These are phyloP conservation scores for Propithecus deckenii DNA, from an alignment of 2,797 vertebrate species.

Conservation along the genomic window DNA sequence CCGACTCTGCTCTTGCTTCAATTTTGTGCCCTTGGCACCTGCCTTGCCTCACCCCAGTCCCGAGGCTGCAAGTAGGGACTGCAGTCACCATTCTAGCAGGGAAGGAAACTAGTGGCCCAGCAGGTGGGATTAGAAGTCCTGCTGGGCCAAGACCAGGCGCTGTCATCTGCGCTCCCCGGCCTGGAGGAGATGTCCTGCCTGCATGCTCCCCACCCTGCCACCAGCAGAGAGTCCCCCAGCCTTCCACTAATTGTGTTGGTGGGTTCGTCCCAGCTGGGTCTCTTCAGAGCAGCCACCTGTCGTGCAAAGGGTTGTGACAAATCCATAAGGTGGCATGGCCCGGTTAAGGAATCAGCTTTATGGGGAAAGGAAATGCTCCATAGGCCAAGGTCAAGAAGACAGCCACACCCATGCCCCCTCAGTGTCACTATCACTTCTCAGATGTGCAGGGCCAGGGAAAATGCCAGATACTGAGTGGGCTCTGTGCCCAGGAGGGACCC, in stretches of 20 bases:
- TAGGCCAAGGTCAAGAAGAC: background rate
- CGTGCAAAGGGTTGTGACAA: background rate
- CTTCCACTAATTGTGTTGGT: background rate
- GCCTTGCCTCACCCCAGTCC: background rate
- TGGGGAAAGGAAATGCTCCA: background rate
- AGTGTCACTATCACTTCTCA: background rate
- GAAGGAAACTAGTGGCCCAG: background rate
- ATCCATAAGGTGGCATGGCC: background rate
- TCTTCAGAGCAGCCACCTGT: background rate
- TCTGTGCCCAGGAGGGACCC: rapidly evolving
- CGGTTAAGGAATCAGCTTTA: background rate
- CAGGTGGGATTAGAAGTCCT: background rate
- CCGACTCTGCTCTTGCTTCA: background rate
- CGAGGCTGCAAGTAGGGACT: background rate
- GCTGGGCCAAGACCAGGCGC: background rate
- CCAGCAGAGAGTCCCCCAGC: background rate
- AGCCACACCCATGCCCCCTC: rapidly evolving
- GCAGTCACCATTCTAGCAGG: too few relatives aligned
- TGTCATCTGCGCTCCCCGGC: rapidly evolving
- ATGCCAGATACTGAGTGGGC: background rate
- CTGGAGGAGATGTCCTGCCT: background rate
- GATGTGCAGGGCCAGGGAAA: background rate
- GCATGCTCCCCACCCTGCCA: background rate
- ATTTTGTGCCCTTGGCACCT: background rate
- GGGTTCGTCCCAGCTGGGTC: background rate